phyloP scores from a whole-genome alignment of 2,797 vertebrate species.

The Hyperoplus immaculatus region DNA sequence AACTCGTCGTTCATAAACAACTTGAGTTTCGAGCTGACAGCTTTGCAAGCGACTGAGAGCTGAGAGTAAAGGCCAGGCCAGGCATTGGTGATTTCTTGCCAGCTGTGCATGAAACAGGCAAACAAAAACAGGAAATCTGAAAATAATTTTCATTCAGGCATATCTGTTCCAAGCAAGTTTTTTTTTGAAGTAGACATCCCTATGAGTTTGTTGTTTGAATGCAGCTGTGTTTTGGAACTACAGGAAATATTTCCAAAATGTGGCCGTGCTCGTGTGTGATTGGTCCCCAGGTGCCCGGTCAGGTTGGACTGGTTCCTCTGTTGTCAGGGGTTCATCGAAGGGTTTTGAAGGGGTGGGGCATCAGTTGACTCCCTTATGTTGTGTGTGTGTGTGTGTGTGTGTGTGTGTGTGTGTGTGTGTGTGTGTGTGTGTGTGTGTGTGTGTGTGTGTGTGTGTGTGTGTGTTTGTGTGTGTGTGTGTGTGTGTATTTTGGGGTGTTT shows the following conservation, averaged over 20 bases:
- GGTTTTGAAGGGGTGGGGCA: conserved; percentile 45
- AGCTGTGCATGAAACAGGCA: conserved; percentile 7
- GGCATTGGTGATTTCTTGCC: not conserved
- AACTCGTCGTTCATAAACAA: conserved; percentile 4
- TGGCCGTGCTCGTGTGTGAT: conserved; percentile 37
- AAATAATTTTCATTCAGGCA: not conserved
- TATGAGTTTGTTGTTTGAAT: conserved; percentile 38
- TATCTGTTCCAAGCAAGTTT: not conserved
- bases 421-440: conserved; percentile 31
- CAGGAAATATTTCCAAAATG: conserved; percentile 29
- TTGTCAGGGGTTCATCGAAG: conserved; percentile 57
- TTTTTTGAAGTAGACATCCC: not conserved
- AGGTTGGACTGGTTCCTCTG: conserved; percentile 75
- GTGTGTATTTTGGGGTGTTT: conserved; percentile 28
- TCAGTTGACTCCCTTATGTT: conserved; percentile 28
- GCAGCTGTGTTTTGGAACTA: conserved; percentile 67
- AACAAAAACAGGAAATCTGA: not conserved
- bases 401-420: conserved; percentile 28
- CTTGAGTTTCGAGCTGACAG: conserved; percentile 8
- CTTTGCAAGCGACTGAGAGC: not conserved
- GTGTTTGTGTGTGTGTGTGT: conserved; percentile 28
- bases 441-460: conserved; percentile 24
- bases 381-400: conserved; percentile 24
- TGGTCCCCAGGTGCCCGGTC: conserved; percentile 64
- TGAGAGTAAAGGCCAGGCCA: conserved; percentile 1